Base-by-base conservation (phyloP, 2,113 vertebrate species). In the Pelobates fuscus region DNA sequence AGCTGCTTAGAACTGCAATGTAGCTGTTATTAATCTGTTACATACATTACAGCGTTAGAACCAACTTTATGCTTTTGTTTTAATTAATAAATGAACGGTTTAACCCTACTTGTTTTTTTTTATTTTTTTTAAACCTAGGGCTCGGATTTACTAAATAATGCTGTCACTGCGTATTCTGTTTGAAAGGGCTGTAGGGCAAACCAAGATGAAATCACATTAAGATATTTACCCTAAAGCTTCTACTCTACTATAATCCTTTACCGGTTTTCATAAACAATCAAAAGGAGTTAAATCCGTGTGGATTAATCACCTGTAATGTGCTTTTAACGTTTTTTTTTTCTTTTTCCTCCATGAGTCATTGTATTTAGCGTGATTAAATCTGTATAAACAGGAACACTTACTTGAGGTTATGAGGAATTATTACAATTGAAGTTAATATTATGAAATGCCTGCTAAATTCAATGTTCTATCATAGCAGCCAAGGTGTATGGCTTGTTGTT, bases 1-100 rank as follows among this genome's bases (percentile, higher is more conserved):
- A 61, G 69, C 43, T 71, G 69, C 57, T 46, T 61, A 71, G 17
- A 23, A 37, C 57, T 60, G 69, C 57, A 61, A 49, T 41, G 30
- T 43, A 32, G 67, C 37, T 26, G 46, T 71, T 71, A 71, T 60
- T 57, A 44, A 37, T 61, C 32, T 46, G 41, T 49, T 21, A 61
- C 69, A 70, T 60, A 46, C 41, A 26, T 37, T 23, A 57, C 55
- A 61, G 27, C 25, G 44, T 60, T 27, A 49, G 32, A 37, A 10
- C 44, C 1, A 14, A 49, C 8, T 17, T 4, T 14, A 5, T 49
- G 44, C 44, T 49, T 49, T 49, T 49, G 44, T 49, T 49, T 49
- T 17, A 18, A 12, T 49, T 49, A 49, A 49, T 49, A 49, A 49
- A 49, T 49, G 15, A 49, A 49, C 8, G 12, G 15, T 49, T 49